A percentile compares a stretch with the other conserved stretches of the same genome.
Evolutionary conservation across 2,113 vertebrate genomes (phyloP).

Genomic region (Balaeniceps rex): DNA sequence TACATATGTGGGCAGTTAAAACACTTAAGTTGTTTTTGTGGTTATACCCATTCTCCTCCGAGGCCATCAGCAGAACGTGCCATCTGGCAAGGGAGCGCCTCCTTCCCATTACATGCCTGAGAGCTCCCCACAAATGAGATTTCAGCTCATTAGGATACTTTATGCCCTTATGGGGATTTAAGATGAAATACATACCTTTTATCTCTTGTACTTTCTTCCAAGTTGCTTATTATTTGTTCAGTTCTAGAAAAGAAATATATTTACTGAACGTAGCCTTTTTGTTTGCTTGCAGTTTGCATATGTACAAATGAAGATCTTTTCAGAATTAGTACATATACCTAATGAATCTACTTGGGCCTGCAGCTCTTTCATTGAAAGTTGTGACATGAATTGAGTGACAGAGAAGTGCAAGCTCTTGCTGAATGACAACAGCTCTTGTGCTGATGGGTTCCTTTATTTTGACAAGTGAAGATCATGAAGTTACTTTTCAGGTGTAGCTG

Average conservation of each 20-base stretch:
- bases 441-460: not conserved
- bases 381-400: not conserved
- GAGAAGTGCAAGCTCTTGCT: not conserved
- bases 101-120: not conserved
- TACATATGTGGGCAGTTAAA: not conserved
- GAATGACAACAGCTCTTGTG: not conserved
- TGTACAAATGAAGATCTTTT: not conserved
- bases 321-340: not conserved
- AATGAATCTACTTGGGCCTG: not conserved
- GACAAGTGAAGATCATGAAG: not conserved
- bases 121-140: not conserved
- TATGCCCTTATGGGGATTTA: not conserved
- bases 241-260: not conserved
- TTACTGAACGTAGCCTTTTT: not conserved
- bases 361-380: not conserved
- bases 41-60: not conserved
- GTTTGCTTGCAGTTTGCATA: not conserved
- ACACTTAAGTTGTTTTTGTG: fast-evolving
- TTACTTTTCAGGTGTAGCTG: not conserved
- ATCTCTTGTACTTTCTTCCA: not conserved
- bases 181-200: not conserved
- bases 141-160: not conserved
- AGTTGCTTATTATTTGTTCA: not conserved
- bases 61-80: not conserved
- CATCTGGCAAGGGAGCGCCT: not conserved